phyloP scores from a whole-genome alignment of 2,888 invertebrate species.

The Calliphora vomitoria region DNA sequence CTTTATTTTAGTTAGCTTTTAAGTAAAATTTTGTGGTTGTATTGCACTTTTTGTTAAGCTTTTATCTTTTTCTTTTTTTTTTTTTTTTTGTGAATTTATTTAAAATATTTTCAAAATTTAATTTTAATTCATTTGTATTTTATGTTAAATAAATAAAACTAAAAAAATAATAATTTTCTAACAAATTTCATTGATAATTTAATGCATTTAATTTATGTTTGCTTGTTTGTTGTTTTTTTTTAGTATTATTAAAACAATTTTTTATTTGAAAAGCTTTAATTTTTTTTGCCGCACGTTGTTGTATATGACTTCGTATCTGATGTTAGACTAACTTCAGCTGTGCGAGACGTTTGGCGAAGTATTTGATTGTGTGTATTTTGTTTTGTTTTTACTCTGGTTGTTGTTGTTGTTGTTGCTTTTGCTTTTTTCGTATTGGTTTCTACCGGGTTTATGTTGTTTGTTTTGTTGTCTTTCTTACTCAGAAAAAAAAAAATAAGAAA shows the following conservation, averaged over 20 bases:
- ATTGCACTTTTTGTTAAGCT: slow-evolving; percentile 54
- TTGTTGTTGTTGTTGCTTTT: slow-evolving; percentile 51
- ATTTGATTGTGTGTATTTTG: slow-evolving; percentile 73
- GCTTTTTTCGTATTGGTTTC: slow-evolving; percentile 71
- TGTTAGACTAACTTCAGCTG: slow-evolving; percentile 81
- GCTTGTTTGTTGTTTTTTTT: slow-evolving; percentile 26
- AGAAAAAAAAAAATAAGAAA: too few relatives aligned
- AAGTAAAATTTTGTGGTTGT: slow-evolving; percentile 34
- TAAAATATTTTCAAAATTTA: slow-evolving; percentile 35
- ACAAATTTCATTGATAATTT: slow-evolving; percentile 32
- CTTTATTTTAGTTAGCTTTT: slow-evolving; percentile 11
- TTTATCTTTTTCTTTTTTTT: not conserved
- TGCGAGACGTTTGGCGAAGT: slow-evolving; percentile 78
- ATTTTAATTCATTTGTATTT: slow-evolving; percentile 15
- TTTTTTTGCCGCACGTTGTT: slow-evolving; percentile 82
- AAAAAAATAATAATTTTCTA: slow-evolving; percentile 54
- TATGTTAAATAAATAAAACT: slow-evolving; percentile 16
- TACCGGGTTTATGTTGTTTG: slow-evolving; percentile 72
- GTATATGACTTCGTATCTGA: slow-evolving; percentile 83
- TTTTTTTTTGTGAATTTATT: not conserved
- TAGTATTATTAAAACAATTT: slow-evolving; percentile 30
- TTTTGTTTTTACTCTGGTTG: slow-evolving; percentile 52
- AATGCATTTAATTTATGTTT: slow-evolving; percentile 17
- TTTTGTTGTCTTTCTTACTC: slow-evolving; percentile 58
- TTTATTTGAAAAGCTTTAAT: slow-evolving; percentile 47